A percentile compares a stretch with the other conserved stretches of the same genome.
phyloP scores from a whole-genome alignment of 2,797 vertebrate species.

The Uromys caudimaculatus region DNA sequence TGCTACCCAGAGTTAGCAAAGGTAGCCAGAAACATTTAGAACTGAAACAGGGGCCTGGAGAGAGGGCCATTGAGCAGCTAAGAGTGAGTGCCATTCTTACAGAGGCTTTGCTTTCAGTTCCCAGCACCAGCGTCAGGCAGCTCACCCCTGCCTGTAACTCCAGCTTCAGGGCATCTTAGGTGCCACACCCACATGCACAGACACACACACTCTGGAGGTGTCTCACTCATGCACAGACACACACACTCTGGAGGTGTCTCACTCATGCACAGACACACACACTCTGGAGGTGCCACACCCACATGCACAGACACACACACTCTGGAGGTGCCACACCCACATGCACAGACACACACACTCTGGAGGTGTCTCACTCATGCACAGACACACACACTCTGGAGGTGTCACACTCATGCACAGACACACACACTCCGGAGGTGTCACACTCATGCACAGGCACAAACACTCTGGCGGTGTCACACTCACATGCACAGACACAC shows the following conservation, averaged over 20 bases:
- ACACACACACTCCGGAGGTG: neutral
- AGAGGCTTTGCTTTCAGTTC: neutral
- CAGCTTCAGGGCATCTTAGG: neutral
- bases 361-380: neutral
- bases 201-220: neutral
- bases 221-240: neutral
- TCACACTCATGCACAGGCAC: too few species aligned
- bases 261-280: neutral
- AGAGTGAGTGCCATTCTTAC: neutral
- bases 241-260: neutral
- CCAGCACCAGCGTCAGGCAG: neutral
- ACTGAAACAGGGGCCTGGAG: neutral
- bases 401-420: neutral
- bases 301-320: neutral
- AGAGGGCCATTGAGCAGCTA: neutral
- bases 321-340: neutral
- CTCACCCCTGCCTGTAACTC: neutral
- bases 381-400: neutral
- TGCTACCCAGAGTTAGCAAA: neutral
- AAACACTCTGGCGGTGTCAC: too few species aligned
- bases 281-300: neutral
- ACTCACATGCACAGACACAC: too few species aligned
- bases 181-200: neutral
- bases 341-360: neutral
- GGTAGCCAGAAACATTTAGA: slow-evolving; percentile 24